Percentiles rank a stretch among this genome's conserved stretches.
These are phyloP conservation scores for Machimus atricapillus DNA, from an alignment of 2,888 invertebrate species.

Conservation along the genomic window DNA sequence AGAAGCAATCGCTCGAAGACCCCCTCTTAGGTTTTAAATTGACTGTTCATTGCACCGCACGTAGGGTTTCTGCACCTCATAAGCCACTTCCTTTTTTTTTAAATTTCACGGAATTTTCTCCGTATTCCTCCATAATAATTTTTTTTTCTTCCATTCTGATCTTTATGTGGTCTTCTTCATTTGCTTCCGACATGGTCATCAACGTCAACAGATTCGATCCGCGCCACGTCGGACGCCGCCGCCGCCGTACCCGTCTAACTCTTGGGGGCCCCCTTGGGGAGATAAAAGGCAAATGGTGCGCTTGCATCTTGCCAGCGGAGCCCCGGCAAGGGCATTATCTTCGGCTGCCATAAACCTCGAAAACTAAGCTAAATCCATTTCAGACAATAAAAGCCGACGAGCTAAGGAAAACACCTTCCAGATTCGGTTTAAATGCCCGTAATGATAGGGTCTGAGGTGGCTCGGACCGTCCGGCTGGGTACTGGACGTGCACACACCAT, in stretches of 20 bases:
- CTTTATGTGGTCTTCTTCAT: not conserved
- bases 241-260: not conserved
- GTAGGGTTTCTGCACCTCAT: not conserved
- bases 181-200: constrained; percentile 25
- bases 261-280: not conserved
- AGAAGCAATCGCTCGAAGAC: not conserved
- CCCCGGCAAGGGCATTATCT: constrained; percentile 24
- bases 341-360: constrained; percentile 30
- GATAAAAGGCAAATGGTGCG: constrained; percentile 1
- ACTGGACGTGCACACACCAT: constrained; percentile 29
- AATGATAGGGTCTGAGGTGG: constrained; percentile 44
- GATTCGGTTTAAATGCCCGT: constrained; percentile 37
- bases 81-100: not conserved
- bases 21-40: not conserved
- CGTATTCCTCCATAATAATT: not conserved
- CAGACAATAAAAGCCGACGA: constrained; percentile 11
- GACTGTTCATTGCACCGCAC: not conserved
- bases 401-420: constrained; percentile 18
- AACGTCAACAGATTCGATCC: constrained; percentile 30
- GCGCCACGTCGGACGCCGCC: constrained; percentile 3
- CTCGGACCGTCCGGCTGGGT: constrained; percentile 30
- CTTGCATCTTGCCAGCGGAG: not conserved
- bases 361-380: constrained; percentile 23
- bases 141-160: not conserved
- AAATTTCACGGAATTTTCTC: not conserved